phyloP scores from a whole-genome alignment of 2,113 vertebrate genomes.

The Sclerurus mexicanus region DNA sequence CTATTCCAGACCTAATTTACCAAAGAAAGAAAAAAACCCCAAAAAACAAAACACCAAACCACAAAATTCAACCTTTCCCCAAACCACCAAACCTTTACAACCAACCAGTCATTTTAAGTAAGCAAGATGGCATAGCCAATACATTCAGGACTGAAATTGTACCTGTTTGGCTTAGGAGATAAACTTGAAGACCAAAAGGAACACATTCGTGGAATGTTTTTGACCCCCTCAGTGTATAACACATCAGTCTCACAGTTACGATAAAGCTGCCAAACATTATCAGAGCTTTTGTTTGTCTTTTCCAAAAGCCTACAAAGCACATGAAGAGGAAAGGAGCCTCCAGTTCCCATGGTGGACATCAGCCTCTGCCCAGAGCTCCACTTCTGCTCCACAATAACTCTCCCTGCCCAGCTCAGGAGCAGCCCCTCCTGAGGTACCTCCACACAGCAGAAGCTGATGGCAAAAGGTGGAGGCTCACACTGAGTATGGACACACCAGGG shows the following conservation, averaged over 20 bases:
- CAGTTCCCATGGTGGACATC: conserved; percentile 49
- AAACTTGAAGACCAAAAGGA: neutral
- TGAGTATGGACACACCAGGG: conserved; percentile 63
- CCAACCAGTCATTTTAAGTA: neutral
- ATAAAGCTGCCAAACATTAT: conserved; percentile 68
- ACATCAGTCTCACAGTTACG: neutral
- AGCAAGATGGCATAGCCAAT: neutral
- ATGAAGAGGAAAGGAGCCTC: neutral
- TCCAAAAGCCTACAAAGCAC: neutral
- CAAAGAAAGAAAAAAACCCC: neutral
- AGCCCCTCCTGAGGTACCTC: conserved; percentile 55
- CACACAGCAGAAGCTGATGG: conserved; percentile 66
- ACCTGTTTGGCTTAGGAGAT: neutral
- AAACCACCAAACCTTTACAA: neutral
- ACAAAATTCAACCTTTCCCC: neutral
- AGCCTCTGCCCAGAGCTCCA: conserved; percentile 51
- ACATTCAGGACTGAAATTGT: neutral
- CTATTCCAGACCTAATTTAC: neutral
- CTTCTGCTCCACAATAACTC: conserved; percentile 11
- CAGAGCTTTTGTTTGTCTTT: neutral
- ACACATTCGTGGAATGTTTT: neutral
- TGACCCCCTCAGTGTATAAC: neutral
- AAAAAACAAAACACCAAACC: no score
- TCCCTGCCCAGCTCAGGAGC: conserved; percentile 42
- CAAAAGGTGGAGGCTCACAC: conserved; percentile 70